phyloP scores from a whole-genome alignment of 2,888 invertebrate genomes.

The Acanthosepion lycidas region DNA sequence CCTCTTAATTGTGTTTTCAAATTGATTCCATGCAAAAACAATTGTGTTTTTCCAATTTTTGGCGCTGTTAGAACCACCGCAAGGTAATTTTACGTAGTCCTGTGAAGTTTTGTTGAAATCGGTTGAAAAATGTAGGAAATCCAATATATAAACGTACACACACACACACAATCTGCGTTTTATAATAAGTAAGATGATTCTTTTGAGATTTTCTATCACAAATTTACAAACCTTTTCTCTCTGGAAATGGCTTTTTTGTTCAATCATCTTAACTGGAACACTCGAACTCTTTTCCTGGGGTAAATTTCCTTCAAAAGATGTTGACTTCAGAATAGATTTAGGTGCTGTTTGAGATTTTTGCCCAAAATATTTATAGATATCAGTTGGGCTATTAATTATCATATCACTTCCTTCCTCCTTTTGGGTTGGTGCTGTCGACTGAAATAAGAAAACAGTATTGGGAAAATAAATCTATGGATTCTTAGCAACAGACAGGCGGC shows the following conservation, averaged over 20 bases:
- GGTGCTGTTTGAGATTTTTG: neutral
- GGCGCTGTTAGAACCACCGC: too few relatives aligned
- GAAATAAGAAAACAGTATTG: neutral
- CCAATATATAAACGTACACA: too few relatives aligned
- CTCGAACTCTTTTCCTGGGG: neutral
- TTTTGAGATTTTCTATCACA: neutral
- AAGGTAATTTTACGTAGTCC: too few relatives aligned
- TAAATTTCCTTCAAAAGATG: neutral
- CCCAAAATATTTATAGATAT: constrained; percentile 40
- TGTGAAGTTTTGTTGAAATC: too few relatives aligned
- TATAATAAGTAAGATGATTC: too few relatives aligned
- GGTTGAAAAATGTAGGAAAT: too few relatives aligned
- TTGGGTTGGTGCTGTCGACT: neutral
- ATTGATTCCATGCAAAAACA: too few relatives aligned
- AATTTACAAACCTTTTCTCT: constrained; percentile 34
- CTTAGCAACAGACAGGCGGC: too few relatives aligned
- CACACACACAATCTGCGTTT: too few relatives aligned
- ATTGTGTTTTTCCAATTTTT: too few relatives aligned
- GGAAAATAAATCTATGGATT: too few relatives aligned
- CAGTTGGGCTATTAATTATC: constrained; percentile 20
- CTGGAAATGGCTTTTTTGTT: neutral
- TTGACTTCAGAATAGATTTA: constrained; percentile 37
- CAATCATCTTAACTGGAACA: neutral
- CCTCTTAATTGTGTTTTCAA: too few relatives aligned
- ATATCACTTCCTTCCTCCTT: neutral